Conservation (phyloP, 1,140 invertebrate genomes). For the Cepaea nemoralis region DNA sequence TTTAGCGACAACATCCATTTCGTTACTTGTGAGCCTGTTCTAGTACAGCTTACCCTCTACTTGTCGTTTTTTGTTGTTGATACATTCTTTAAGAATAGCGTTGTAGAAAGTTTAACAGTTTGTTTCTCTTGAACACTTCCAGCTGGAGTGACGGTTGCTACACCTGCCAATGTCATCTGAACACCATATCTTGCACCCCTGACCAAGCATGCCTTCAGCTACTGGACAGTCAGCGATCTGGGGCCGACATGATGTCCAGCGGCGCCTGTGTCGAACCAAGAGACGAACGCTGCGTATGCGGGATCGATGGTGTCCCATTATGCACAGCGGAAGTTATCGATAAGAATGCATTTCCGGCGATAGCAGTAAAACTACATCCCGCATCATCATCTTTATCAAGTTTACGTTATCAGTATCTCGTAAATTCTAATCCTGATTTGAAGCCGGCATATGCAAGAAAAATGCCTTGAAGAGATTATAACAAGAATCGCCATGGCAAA, state of each 20-base stretch:
- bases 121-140: too few relatives aligned
- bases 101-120: too few relatives aligned
- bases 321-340: constrained; percentile 42
- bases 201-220: constrained; percentile 27
- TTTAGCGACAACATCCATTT: too few relatives aligned
- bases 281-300: constrained; percentile 43
- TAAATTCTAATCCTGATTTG: too few relatives aligned
- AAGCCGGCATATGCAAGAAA: too few relatives aligned
- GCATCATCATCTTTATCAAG: neutral
- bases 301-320: constrained; percentile 42
- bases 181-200: constrained; percentile 34
- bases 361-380: constrained; percentile 4
- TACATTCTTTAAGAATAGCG: too few relatives aligned
- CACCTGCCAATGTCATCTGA: constrained; percentile 29
- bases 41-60: too few relatives aligned
- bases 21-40: too few relatives aligned
- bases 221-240: neutral
- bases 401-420: too few relatives aligned
- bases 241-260: constrained; percentile 3
- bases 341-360: constrained; percentile 23
- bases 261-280: constrained; percentile 5
- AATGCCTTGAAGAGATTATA: too few relatives aligned
- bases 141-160: constrained; percentile 45
- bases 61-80: too few relatives aligned
- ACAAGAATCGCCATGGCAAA: too few relatives aligned